Evolutionary conservation across 2,113 vertebrate genomes (phyloP), one percentile per base, ranked within the genome.

Genomic region (Conger conger): DNA sequence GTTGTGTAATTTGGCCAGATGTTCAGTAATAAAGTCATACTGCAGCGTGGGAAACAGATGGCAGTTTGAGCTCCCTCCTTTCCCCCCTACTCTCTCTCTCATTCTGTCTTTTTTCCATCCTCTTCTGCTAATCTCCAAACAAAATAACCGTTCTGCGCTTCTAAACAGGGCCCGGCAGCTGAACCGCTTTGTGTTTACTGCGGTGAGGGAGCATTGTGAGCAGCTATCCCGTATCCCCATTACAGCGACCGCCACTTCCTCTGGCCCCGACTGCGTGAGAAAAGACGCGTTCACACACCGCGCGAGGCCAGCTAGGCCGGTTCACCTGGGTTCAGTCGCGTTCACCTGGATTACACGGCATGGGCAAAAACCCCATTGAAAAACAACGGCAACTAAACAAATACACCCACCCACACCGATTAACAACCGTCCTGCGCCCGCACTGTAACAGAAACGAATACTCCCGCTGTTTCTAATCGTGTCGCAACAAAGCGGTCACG

Each of bases 1-100:
- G 90, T 91, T 93, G 92, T 93, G 93, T 92, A 92, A 94, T 94
- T 93, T 93, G 90, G 93, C 93, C 92, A 93, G 91, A 95, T 92
- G 91, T 91, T 90, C 90, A 80, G 87, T 88, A 92, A 92, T 93
- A 94, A 91, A 93, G 92, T 93, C 90, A 91, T 92, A 91, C 91
- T 92, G 90, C 90, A 92, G 92, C 90, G 89, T 91, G 93, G 90
- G 92, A 94, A 95, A 92, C 89, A 91, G 90, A 91, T 92, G 90
- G 91, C 90, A 89, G 92, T 93, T 93, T 89, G 89, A 89, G 87
- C 88, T 86, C 82, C 79, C 87, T 93, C 92, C 76, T 63, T 80
- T n/a, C 54, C 78, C 73, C 1, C 50, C 76, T 33, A 40, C 85
- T 82, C 85, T 78, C 86, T 86, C 86, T 90, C 90, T 91, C 85